These are phyloP conservation scores for Bicyclus anynana DNA, from an alignment of 1,140 invertebrate genomes.

Conservation along the genomic window DNA sequence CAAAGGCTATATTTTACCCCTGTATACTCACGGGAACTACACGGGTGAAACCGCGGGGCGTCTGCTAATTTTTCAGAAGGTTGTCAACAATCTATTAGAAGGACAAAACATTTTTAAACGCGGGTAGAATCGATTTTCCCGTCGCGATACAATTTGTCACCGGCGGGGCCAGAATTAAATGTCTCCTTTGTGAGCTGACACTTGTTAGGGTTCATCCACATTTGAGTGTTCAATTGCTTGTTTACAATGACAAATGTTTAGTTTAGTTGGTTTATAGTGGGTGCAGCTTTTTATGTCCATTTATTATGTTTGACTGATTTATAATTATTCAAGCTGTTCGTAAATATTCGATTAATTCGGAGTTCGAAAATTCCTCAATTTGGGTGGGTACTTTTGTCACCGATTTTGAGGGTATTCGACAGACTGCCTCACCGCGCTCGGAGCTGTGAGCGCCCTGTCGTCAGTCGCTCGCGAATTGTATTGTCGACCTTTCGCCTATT, in stretches of 20 bases:
- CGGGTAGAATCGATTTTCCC: constrained; percentile 37
- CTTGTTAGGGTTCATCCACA: constrained; percentile 55
- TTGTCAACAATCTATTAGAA: constrained; percentile 6
- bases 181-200: constrained; percentile 55
- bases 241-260: constrained; percentile 67
- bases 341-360: too few relatives aligned
- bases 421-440: too few relatives aligned
- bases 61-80: background rate
- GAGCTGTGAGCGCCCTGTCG: too few relatives aligned
- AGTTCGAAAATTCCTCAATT: too few relatives aligned
- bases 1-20: too few relatives aligned
- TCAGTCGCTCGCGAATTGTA: too few relatives aligned
- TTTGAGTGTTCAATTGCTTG: constrained; percentile 61
- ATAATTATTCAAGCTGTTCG: constrained; percentile 6
- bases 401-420: too few relatives aligned
- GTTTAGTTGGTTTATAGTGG: constrained; percentile 10
- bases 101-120: constrained; percentile 26
- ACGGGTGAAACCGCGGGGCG: too few relatives aligned
- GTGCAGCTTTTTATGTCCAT: constrained; percentile 11
- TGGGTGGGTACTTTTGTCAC: too few relatives aligned
- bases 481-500: too few relatives aligned
- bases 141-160: constrained; percentile 56
- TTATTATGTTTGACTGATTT: constrained; percentile 22
- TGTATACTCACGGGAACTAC: too few relatives aligned
- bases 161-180: constrained; percentile 46